Evolutionary conservation across 1,140 invertebrate species (phyloP).

Genomic region (Metopolophium dirhodum): DNA sequence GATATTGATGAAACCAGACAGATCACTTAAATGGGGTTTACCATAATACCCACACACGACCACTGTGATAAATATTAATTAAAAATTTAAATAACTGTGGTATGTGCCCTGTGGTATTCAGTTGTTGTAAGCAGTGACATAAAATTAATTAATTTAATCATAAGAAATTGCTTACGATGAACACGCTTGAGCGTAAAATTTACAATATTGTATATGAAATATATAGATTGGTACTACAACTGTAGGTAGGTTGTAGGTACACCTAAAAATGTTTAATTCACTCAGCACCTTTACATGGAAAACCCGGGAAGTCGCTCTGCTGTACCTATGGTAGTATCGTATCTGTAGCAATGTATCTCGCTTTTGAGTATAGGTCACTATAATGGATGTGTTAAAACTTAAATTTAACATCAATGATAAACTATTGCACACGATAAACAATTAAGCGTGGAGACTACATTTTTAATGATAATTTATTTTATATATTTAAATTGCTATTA

Average conservation of each 20-base stretch:
- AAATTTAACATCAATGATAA: no score
- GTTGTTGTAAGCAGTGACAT: neutral
- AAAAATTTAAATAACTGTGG: neutral
- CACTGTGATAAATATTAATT: neutral
- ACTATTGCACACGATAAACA: no score
- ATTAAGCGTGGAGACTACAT: no score
- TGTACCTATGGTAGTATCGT: neutral
- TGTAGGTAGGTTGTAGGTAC: no score
- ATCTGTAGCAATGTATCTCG: neutral
- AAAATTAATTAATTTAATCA: neutral
- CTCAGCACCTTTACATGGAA: neutral
- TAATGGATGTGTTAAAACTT: neutral
- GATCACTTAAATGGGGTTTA: neutral
- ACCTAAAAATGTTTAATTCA: neutral
- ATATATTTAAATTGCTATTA: neutral
- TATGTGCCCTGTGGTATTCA: neutral
- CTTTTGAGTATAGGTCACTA: neutral
- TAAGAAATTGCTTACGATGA: neutral
- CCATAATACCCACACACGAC: neutral
- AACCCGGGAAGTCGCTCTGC: no score
- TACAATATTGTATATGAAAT: no score
- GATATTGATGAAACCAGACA: neutral
- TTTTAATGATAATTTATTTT: neutral
- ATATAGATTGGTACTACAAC: no score
- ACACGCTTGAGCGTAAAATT: neutral